phyloP scores from a whole-genome alignment of 2,797 vertebrate species.

The Etheostoma perlongum region DNA sequence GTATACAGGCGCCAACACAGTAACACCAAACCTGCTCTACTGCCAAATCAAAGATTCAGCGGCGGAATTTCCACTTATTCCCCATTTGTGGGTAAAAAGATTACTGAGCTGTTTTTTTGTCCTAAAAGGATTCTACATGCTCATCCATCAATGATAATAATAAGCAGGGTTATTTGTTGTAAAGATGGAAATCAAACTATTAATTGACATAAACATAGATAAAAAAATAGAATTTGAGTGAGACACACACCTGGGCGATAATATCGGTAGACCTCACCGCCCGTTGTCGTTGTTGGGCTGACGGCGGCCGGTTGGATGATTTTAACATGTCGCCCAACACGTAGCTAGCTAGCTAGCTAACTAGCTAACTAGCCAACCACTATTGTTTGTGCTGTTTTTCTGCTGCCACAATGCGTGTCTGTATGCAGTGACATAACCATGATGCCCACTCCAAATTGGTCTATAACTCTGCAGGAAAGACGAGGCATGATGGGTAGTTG shows the following conservation, averaged over 20 bases:
- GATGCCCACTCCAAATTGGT: not conserved
- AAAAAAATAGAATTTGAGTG: too few species aligned
- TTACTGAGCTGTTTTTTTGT: not conserved
- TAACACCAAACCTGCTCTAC: not conserved
- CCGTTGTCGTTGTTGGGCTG: too few species aligned
- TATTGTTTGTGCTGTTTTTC: too few species aligned
- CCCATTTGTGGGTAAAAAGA: not conserved
- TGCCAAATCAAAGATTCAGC: slow-evolving; percentile 25
- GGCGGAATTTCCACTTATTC: not conserved
- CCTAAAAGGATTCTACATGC: not conserved
- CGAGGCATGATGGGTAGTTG: slow-evolving; percentile 4
- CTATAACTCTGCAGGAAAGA: not conserved
- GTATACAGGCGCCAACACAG: not conserved
- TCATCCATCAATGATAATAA: not conserved
- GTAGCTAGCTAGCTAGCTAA: too few species aligned
- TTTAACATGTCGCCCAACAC: too few species aligned
- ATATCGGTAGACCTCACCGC: too few species aligned
- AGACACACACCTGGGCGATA: too few species aligned
- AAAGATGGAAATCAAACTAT: not conserved
- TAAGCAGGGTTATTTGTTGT: not conserved
- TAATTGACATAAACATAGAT: not conserved
- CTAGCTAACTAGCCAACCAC: too few species aligned
- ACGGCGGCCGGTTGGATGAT: too few species aligned
- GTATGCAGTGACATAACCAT: too few species aligned
- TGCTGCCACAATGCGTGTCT: too few species aligned